These are phyloP conservation scores for Dysmachus trigonus DNA, from an alignment of 2,888 invertebrate species.

Conservation along the genomic window DNA sequence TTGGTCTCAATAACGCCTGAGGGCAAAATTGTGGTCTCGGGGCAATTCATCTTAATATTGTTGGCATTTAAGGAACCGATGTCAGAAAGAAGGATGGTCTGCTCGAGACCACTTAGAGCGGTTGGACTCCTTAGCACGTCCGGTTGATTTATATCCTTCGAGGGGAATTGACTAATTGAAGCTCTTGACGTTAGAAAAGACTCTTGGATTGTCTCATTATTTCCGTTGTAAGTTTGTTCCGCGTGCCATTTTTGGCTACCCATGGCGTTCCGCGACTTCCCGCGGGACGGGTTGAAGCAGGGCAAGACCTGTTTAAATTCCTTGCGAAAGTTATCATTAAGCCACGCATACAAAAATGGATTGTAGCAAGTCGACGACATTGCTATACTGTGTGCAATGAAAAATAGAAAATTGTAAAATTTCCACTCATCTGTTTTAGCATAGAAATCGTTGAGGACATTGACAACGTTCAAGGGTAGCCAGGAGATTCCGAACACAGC, in stretches of 20 bases:
- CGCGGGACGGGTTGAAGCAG: conserved; percentile 66
- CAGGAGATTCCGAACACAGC: conserved; percentile 95
- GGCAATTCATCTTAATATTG: conserved; percentile 29
- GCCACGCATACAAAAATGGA: conserved; percentile 96
- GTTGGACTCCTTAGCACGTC: conserved; percentile 56
- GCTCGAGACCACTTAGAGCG: conserved; percentile 41
- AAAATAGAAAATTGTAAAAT: conserved; percentile 87
- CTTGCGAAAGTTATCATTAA: conserved; percentile 91
- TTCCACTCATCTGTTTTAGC: conserved; percentile 77
- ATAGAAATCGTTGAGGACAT: conserved; percentile 85
- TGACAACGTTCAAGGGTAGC: conserved; percentile 90
- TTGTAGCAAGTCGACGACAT: conserved; percentile 98
- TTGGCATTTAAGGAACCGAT: conserved; percentile 34
- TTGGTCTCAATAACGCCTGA: conserved; percentile 51
- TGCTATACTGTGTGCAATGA: conserved; percentile 88
- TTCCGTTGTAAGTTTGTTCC: conserved; percentile 79
- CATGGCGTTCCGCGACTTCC: not conserved
- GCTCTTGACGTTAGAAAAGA: conserved; percentile 69
- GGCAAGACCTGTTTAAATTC: conserved; percentile 85
- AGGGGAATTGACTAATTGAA: conserved; percentile 47
- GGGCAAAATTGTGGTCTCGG: conserved; percentile 47
- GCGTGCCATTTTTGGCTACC: conserved; percentile 55
- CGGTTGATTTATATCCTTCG: conserved; percentile 40
- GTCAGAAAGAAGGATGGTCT: conserved; percentile 46
- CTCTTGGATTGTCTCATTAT: conserved; percentile 78